Percentiles rank a stretch among this genome's conserved stretches.
Conservation (phyloP, 2,888 invertebrate species). For the Caenorhabditis virilis region DNA sequence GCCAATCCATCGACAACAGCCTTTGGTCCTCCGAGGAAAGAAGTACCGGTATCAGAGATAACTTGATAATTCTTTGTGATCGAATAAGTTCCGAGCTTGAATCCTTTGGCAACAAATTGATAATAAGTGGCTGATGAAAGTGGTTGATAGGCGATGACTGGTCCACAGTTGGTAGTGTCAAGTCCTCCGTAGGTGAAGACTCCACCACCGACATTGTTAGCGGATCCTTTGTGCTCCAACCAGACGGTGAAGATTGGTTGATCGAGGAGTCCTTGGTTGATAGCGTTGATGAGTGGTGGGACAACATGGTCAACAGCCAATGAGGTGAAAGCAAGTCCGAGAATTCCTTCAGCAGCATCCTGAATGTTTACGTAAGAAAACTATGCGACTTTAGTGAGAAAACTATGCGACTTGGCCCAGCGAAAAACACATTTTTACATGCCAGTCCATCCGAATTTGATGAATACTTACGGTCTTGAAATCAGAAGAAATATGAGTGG, state of each 20-base stretch:
- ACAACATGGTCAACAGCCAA: constrained; percentile 48
- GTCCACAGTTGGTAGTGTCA: constrained; percentile 47
- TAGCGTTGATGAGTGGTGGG: constrained; percentile 44
- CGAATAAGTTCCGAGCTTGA: constrained; percentile 1
- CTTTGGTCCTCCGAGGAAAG: constrained; percentile 11
- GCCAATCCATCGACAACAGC: constrained; percentile 10
- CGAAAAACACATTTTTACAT: no score
- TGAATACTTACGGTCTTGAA: constrained; percentile 21
- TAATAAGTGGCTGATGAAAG: constrained; percentile 47
- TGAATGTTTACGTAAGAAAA: not conserved
- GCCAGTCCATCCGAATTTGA: no score
- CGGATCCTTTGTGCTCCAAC: constrained; percentile 40
- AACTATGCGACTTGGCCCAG: no score
- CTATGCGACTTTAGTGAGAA: no score
- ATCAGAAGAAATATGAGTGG: constrained; percentile 39
- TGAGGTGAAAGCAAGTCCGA: constrained; percentile 48
- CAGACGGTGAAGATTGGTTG: constrained; percentile 53
- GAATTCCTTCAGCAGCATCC: constrained; percentile 50
- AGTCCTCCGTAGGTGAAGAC: constrained; percentile 54
- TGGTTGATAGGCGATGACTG: constrained; percentile 39
- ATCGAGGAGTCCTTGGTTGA: constrained; percentile 49
- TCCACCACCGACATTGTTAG: constrained; percentile 49
- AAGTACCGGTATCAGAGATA: constrained; percentile 28
- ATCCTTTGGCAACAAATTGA: constrained; percentile 8
- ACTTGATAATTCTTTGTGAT: constrained; percentile 5